These are phyloP conservation scores for Cephus nigrinus DNA, from an alignment of 2,888 invertebrate genomes.

Conservation along the genomic window DNA sequence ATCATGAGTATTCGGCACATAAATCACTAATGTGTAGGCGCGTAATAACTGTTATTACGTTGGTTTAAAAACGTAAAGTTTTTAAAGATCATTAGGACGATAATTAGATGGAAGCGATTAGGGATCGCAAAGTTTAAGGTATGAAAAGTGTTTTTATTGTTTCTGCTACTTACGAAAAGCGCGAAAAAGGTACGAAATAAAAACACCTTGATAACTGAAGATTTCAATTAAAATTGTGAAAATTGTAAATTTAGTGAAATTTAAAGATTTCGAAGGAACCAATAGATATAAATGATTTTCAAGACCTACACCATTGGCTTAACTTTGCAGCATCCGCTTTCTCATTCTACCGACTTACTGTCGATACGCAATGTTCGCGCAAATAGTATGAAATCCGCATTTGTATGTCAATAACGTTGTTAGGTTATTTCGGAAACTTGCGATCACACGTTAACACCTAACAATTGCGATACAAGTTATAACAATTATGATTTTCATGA, in stretches of 20 bases:
- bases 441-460: not conserved
- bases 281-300: not conserved
- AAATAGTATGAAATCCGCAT: not conserved
- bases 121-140: no score
- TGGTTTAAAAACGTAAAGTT: not conserved
- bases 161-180: no score
- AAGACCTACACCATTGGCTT: conserved; percentile 39
- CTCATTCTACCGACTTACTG: conserved; percentile 28
- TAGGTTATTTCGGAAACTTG: not conserved
- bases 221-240: not conserved
- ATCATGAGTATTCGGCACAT: not conserved
- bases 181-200: not conserved
- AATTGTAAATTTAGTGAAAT: not conserved
- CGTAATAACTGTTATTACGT: not conserved
- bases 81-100: not conserved
- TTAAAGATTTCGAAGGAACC: not conserved
- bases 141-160: no score
- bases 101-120: no score
- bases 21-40: not conserved
- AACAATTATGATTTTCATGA: not conserved
- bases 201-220: not conserved
- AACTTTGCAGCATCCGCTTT: conserved; percentile 41
- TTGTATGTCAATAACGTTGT: not conserved
- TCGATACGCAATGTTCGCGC: not conserved
- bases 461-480: not conserved